Conservation (phyloP, 2,888 invertebrate genomes). For the Nycteola revayana region DNA sequence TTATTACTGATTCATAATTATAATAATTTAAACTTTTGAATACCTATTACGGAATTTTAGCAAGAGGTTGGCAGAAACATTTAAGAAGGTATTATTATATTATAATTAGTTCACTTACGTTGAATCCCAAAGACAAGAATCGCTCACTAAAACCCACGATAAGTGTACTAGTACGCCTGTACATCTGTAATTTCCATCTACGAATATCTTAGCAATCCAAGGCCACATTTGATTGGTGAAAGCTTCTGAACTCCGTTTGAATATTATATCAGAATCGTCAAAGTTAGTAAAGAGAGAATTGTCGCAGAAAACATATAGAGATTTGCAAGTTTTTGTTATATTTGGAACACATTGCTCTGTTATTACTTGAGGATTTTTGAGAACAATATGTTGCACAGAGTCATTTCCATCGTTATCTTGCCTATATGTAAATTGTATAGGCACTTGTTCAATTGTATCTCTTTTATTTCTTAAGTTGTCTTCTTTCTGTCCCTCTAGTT, state of each 20-base stretch:
- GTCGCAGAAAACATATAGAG: conserved; percentile 79
- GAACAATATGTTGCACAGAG: conserved; percentile 43
- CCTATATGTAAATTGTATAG: conserved; percentile 58
- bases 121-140: conserved; percentile 74
- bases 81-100: not conserved
- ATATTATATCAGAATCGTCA: conserved; percentile 45
- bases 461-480: conserved; percentile 45
- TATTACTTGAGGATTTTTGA: conserved; percentile 61
- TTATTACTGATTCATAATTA: too few species aligned
- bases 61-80: too few species aligned
- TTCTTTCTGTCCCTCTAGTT: conserved; percentile 30
- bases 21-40: too few species aligned
- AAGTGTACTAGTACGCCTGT: conserved; percentile 85
- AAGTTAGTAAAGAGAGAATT: conserved; percentile 63
- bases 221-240: conserved; percentile 74
- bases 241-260: conserved; percentile 35
- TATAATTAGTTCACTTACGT: conserved; percentile 63
- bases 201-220: conserved; percentile 88
- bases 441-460: conserved; percentile 36
- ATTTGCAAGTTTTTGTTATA: conserved; percentile 75
- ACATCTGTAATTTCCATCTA: conserved; percentile 86
- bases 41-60: too few species aligned
- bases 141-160: conserved; percentile 85
- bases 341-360: conserved; percentile 72
- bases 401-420: conserved; percentile 34